Conservation (phyloP, 2,113 vertebrate genomes). For the Xenopus tropicalis region UCB_Xtro_10.0 CM004450.2:85254001-85254500, state of each 20-base stretch:
- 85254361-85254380: conserved; percentile 28
- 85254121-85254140: neutral
- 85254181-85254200: neutral
- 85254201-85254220: conserved; percentile 10
- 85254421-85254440: conserved; percentile 49
- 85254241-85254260: conserved; percentile 1
- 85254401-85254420: conserved; percentile 34
- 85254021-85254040: too few relatives aligned
- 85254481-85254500: conserved; percentile 41
- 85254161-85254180: conserved; percentile 8
- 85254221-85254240: conserved; percentile 31
- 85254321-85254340: conserved; percentile 43
- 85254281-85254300: conserved; percentile 48
- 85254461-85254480: conserved; percentile 37
- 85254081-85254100: too few relatives aligned
- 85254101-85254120: too few relatives aligned
- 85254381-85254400: conserved; percentile 48
- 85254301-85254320: conserved; percentile 33
- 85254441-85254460: conserved; percentile 48
- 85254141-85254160: conserved; percentile 10
- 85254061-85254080: too few relatives aligned
- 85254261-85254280: conserved; percentile 1
- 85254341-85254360: conserved; percentile 13
- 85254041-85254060: too few relatives aligned
- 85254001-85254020: too few relatives aligned